phyloP scores from a whole-genome alignment of 2,113 vertebrate genomes.

The Hemiprocne comata region DNA sequence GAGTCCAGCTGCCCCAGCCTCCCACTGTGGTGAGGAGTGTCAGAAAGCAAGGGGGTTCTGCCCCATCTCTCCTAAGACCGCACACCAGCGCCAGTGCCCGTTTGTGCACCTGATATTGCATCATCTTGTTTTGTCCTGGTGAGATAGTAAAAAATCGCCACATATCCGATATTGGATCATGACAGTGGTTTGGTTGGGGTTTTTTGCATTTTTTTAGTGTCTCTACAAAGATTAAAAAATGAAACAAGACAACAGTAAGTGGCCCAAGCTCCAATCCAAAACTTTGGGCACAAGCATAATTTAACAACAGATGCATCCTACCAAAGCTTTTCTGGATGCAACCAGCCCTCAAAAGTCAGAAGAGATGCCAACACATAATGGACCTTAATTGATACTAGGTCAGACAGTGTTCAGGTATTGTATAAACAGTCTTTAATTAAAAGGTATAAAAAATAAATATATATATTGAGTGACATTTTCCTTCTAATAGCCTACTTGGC shows the following conservation, averaged over 20 bases:
- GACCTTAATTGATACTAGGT: background rate
- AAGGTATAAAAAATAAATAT: background rate
- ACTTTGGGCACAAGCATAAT: background rate
- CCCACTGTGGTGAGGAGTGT: too few species aligned
- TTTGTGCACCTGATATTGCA: too few species aligned
- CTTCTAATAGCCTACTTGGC: background rate
- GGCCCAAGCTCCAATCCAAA: background rate
- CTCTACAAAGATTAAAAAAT: background rate
- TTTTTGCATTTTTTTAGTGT: background rate
- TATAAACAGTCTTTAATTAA: background rate
- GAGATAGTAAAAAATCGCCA: too few species aligned
- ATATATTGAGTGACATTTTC: background rate
- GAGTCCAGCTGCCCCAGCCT: too few species aligned
- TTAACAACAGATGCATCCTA: background rate
- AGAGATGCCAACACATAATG: background rate
- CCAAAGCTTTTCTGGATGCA: background rate
- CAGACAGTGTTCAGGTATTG: background rate
- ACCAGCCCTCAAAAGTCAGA: background rate
- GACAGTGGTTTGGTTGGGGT: too few species aligned
- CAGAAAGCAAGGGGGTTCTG: too few species aligned
- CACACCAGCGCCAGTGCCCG: too few species aligned
- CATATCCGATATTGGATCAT: too few species aligned
- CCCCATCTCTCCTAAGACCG: too few species aligned
- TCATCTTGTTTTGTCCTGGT: too few species aligned
- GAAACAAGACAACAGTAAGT: background rate